phyloP scores from a whole-genome alignment of 2,797 vertebrate genomes.

The Orestias chungarensis region DNA sequence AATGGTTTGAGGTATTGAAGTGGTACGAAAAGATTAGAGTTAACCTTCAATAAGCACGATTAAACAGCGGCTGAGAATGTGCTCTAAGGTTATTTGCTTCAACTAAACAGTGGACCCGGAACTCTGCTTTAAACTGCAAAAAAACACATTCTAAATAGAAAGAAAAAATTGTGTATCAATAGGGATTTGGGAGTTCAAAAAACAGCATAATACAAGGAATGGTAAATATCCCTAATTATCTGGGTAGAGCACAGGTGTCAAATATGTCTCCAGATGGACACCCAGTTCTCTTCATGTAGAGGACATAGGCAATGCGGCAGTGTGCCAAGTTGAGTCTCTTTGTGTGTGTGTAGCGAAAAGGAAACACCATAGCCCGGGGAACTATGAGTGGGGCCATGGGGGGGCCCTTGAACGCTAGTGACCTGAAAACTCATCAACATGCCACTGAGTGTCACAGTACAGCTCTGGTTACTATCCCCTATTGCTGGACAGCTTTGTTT shows the following conservation, averaged over 20 bases:
- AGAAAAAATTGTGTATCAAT: not conserved
- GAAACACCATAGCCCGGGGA: constrained; percentile 75
- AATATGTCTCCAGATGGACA: constrained; percentile 63
- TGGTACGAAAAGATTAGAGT: constrained; percentile 10
- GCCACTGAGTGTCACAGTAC: constrained; percentile 78
- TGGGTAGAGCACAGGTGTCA: constrained; percentile 47
- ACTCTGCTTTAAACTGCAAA: not conserved
- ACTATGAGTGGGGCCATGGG: constrained; percentile 74
- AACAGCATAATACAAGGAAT: not conserved
- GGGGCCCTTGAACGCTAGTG: constrained; percentile 79
- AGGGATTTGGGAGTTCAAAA: not conserved
- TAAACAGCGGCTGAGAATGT: not conserved
- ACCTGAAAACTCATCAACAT: constrained; percentile 84
- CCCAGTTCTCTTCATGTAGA: constrained; percentile 63
- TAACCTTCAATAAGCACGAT: constrained; percentile 1
- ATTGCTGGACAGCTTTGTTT: constrained; percentile 69
- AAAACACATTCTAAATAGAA: not conserved
- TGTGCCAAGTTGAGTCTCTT: constrained; percentile 70
- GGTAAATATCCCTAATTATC: constrained; percentile 7
- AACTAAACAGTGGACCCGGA: not conserved
- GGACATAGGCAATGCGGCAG: constrained; percentile 68
- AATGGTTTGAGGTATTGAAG: constrained; percentile 83
- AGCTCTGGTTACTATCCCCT: constrained; percentile 69
- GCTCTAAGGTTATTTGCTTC: not conserved
- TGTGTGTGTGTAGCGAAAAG: constrained; percentile 83